Conservation (phyloP, 2,113 vertebrate genomes). For the Nyctibius bracteatus region DNA sequence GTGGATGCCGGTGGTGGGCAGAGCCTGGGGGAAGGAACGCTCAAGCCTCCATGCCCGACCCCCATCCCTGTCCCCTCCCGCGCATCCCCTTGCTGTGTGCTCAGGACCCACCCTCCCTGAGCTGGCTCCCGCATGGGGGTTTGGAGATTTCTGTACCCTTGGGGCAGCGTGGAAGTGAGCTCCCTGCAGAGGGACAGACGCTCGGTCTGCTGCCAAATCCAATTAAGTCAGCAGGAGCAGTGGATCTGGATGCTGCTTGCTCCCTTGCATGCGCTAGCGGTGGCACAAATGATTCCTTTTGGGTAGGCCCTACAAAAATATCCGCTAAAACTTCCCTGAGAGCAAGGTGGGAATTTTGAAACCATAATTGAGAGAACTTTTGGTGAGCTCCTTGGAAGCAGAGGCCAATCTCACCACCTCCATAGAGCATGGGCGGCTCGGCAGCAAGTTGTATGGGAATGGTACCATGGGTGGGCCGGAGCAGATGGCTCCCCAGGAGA, state of each 20-base stretch:
- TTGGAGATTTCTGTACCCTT: not conserved
- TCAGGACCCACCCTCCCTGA: rapidly evolving
- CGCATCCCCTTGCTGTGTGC: not conserved
- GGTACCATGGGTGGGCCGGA: not conserved
- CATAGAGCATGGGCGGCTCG: rapidly evolving
- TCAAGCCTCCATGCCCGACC: rapidly evolving
- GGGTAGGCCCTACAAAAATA: not conserved
- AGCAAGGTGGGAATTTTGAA: not conserved
- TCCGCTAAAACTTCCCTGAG: not conserved
- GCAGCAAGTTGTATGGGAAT: not conserved
- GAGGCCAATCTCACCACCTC: not conserved
- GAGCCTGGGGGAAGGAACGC: conserved; percentile 68
- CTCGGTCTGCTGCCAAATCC: not conserved
- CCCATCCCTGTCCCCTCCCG: not conserved
- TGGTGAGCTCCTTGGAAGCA: not conserved
- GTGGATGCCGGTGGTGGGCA: conserved; percentile 81
- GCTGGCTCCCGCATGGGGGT: rapidly evolving
- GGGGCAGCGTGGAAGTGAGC: not conserved
- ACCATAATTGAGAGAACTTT: not conserved
- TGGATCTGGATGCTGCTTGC: not conserved
- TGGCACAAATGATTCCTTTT: not conserved
- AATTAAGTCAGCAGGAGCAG: not conserved
- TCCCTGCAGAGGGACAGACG: not conserved
- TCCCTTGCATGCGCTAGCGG: rapidly evolving
- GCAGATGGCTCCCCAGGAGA: conserved; percentile 46